Conservation (phyloP, 2,888 invertebrate genomes). For the Cephus sareptanus region DNA sequence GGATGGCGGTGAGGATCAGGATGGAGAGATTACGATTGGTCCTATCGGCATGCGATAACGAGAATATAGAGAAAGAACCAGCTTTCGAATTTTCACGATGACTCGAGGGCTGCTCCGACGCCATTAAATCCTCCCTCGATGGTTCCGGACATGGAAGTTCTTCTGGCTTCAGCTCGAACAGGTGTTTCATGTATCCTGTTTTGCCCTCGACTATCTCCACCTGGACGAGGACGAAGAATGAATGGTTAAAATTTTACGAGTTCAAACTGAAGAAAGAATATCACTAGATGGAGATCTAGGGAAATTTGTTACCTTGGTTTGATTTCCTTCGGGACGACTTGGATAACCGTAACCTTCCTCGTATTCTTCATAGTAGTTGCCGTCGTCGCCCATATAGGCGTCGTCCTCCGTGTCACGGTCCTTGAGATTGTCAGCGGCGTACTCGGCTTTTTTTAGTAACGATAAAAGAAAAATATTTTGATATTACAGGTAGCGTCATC, state of each 20-base stretch:
- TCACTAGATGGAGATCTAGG: no score
- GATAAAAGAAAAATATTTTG: no score
- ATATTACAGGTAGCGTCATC: no score
- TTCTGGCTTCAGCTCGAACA: slow-evolving; percentile 56
- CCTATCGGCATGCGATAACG: slow-evolving; percentile 25
- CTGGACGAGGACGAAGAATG: slow-evolving; percentile 30
- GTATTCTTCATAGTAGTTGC: slow-evolving; percentile 41
- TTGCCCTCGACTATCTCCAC: slow-evolving; percentile 51
- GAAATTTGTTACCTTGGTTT: no score
- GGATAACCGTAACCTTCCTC: slow-evolving; percentile 4
- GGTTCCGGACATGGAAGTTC: slow-evolving; percentile 58
- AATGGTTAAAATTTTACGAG: no score
- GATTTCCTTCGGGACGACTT: no score
- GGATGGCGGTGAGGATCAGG: slow-evolving; percentile 33
- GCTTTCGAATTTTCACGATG: slow-evolving; percentile 53
- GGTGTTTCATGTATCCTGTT: slow-evolving; percentile 47
- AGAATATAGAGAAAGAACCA: slow-evolving; percentile 49
- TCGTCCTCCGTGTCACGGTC: slow-evolving; percentile 27
- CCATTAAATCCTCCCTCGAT: slow-evolving; percentile 60
- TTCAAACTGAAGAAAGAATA: no score
- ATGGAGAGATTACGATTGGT: slow-evolving; percentile 27
- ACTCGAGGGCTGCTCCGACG: slow-evolving; percentile 60
- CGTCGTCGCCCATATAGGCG: slow-evolving; percentile 38
- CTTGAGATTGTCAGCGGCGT: slow-evolving; percentile 36
- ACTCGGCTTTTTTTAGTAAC: slow-evolving; percentile 38